These are phyloP conservation scores for Keiferia lycopersicella DNA, from an alignment of 2,888 invertebrate genomes.

Conservation along the genomic window DNA sequence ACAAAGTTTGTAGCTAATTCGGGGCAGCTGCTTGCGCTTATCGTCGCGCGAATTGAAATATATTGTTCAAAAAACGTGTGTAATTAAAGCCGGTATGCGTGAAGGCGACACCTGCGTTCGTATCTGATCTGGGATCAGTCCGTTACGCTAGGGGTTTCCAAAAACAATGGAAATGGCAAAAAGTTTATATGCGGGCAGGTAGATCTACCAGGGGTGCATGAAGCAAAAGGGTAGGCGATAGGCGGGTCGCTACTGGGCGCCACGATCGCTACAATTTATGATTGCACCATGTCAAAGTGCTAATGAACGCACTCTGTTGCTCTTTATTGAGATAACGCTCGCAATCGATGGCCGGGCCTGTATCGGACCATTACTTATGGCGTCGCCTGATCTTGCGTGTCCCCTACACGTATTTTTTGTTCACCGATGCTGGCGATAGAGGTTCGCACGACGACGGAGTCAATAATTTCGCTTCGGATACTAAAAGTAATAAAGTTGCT, in stretches of 20 bases:
- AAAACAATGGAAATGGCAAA: conserved; percentile 79
- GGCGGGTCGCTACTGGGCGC: conserved; percentile 74
- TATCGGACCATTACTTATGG: conserved; percentile 71
- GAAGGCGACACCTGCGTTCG: conserved; percentile 74
- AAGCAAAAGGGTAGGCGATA: conserved; percentile 51
- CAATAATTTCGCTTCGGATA: not conserved
- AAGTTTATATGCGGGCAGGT: conserved; percentile 71
- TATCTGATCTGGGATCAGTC: conserved; percentile 73
- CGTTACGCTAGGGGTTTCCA: conserved; percentile 73
- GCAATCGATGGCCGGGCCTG: conserved; percentile 63
- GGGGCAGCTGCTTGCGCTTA: conserved; percentile 65
- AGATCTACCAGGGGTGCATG: conserved; percentile 53
- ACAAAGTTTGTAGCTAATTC: conserved; percentile 58
- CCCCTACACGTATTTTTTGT: conserved; percentile 63
- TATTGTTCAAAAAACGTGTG: conserved; percentile 63
- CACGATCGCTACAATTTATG: conserved; percentile 67
- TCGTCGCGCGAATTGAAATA: conserved; percentile 64
- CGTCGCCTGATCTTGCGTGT: conserved; percentile 70
- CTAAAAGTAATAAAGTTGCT: not conserved
- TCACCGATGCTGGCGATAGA: conserved; percentile 32
- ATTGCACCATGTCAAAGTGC: conserved; percentile 78
- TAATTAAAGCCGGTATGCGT: conserved; percentile 75
- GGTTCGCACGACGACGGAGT: not conserved
- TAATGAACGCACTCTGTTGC: conserved; percentile 79
- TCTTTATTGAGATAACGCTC: conserved; percentile 80